phyloP scores from a whole-genome alignment of 2,113 vertebrate species.

The Engraulis encrasicolus region DNA sequence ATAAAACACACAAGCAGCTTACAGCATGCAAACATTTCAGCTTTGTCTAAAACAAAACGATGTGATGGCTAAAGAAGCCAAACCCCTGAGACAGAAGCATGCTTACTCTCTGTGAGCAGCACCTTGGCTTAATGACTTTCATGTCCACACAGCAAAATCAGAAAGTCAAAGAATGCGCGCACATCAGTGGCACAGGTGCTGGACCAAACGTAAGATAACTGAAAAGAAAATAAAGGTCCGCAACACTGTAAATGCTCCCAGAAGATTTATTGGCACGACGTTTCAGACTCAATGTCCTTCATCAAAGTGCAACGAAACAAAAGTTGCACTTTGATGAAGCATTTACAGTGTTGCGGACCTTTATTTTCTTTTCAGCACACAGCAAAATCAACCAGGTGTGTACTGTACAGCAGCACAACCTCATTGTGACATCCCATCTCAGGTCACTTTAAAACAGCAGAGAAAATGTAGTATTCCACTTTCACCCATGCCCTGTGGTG shows the following conservation, averaged over 20 bases:
- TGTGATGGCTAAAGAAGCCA: not conserved
- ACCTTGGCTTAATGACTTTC: not conserved
- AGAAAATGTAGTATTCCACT: not conserved
- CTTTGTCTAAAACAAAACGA: constrained; percentile 20
- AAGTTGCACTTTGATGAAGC: too few relatives aligned
- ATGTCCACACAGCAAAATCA: too few relatives aligned
- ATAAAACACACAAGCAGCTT: not conserved
- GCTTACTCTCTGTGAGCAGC: not conserved
- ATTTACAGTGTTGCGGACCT: too few relatives aligned
- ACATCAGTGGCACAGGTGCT: too few relatives aligned
- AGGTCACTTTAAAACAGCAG: not conserved
- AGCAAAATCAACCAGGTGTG: not conserved
- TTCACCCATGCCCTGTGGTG: not conserved
- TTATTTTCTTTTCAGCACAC: too few relatives aligned
- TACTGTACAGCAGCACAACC: not conserved
- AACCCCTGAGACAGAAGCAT: not conserved
- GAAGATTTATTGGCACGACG: too few relatives aligned
- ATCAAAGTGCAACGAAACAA: too few relatives aligned
- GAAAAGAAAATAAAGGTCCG: too few relatives aligned
- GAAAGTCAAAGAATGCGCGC: too few relatives aligned
- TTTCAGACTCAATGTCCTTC: too few relatives aligned
- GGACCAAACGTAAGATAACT: too few relatives aligned
- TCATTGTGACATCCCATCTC: not conserved
- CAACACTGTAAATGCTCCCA: too few relatives aligned
- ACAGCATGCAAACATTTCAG: constrained; percentile 28